phyloP scores from a whole-genome alignment of 35 echinoderm and acorn worm genomes.

The Hemicentrotus pulcherrimus region DNA sequence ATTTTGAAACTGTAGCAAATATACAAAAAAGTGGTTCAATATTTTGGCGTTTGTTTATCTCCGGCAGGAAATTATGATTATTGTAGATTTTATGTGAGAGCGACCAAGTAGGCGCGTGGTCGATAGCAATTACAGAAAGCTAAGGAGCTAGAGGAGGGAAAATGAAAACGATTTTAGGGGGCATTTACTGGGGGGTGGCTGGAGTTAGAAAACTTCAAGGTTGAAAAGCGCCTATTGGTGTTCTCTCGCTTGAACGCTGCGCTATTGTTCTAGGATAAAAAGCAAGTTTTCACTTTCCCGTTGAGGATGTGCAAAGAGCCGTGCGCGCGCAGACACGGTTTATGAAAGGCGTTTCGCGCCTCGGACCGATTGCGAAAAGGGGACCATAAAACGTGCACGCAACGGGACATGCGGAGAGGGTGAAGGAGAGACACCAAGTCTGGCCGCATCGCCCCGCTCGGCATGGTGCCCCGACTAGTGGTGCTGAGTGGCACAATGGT shows the following conservation, averaged over 20 bases:
- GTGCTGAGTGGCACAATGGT: background rate
- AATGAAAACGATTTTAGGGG: background rate
- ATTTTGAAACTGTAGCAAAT: slow-evolving; percentile 9
- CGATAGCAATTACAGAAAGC: background rate
- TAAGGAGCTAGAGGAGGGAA: background rate
- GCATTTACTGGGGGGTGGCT: background rate
- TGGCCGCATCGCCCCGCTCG: slow-evolving; percentile 28
- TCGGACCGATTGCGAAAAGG: background rate
- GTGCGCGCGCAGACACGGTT: background rate
- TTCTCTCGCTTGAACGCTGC: background rate
- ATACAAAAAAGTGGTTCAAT: background rate
- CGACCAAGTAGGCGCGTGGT: background rate
- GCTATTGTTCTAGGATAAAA: background rate
- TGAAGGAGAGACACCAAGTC: background rate
- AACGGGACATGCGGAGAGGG: background rate
- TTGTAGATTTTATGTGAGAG: background rate
- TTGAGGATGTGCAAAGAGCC: slow-evolving; percentile 26
- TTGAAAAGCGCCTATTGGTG: background rate
- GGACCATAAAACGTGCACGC: slow-evolving; percentile 12
- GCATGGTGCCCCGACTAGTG: background rate
- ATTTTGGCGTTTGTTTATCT: slow-evolving; percentile 39
- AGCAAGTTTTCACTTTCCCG: slow-evolving; percentile 20
- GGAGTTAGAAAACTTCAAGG: background rate
- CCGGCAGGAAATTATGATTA: slow-evolving; percentile 21
- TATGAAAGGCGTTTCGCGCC: slow-evolving; percentile 20